These are phyloP conservation scores for Drosophila bocki DNA, from an alignment of 1,140 invertebrate genomes.

Conservation along the genomic window DNA sequence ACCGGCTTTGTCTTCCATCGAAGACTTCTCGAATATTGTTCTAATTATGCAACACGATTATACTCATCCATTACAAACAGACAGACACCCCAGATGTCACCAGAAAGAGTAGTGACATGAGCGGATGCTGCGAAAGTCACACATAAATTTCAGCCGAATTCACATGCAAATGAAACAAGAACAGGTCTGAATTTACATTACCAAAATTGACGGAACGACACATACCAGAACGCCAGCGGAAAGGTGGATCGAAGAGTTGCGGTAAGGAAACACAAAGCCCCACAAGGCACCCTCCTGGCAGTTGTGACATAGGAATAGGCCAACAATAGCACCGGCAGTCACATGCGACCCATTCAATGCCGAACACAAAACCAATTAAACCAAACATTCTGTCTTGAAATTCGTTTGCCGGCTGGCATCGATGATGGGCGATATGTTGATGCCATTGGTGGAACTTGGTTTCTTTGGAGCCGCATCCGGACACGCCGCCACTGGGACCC, in stretches of 20 bases:
- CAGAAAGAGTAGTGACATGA: slow-evolving; percentile 1
- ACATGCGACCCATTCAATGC: slow-evolving; percentile 65
- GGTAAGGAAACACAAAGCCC: slow-evolving; percentile 30
- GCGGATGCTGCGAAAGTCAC: slow-evolving; percentile 8
- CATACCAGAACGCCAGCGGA: slow-evolving; percentile 1
- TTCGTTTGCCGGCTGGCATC: slow-evolving; percentile 56
- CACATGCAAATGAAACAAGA: slow-evolving; percentile 61
- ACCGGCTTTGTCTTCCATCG: background rate
- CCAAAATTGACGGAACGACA: slow-evolving; percentile 57
- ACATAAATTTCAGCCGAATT: slow-evolving; percentile 56
- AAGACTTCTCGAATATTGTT: slow-evolving; percentile 11
- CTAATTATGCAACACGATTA: slow-evolving; percentile 44
- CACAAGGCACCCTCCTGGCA: slow-evolving; percentile 7
- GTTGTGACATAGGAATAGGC: slow-evolving; percentile 28
- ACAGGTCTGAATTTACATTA: slow-evolving; percentile 64
- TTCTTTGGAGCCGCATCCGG: slow-evolving; percentile 17
- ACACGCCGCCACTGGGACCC: slow-evolving; percentile 7
- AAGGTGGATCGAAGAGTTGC: slow-evolving; percentile 41
- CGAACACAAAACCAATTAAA: slow-evolving; percentile 80
- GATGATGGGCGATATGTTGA: slow-evolving; percentile 54
- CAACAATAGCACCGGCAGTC: slow-evolving; percentile 39
- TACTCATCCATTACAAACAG: slow-evolving; percentile 36
- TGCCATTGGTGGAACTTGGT: slow-evolving; percentile 25
- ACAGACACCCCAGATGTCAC: slow-evolving; percentile 31
- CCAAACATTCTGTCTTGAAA: slow-evolving; percentile 74